Evolutionary conservation across 2,113 vertebrate genomes (phyloP), one percentile per base, ranked within the genome.

Genomic region (Ammospiza caudacuta): DNA sequence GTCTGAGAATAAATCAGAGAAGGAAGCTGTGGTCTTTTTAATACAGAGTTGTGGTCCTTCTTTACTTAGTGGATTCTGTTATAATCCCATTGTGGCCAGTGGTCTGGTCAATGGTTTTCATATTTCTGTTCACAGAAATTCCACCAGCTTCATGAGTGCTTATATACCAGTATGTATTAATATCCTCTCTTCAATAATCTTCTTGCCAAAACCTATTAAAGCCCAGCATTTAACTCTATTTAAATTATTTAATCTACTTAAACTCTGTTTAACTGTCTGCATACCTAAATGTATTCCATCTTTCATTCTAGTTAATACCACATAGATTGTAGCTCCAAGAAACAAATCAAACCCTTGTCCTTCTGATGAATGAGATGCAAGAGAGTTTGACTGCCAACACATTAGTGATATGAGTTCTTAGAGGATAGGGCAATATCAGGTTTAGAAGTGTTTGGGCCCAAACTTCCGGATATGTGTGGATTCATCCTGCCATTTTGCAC

Each of bases 1-100:
- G 46, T 73, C 37, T 64, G 92, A 93, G 39, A 83, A 88, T 80
- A 92, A 90, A 93, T 66, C 6, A 9, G 72, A 69, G 46, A 35
- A 94, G 79, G 85, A 94, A 94, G 77, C 11, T 17, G 59, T 74
- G 78, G 82, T 83, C 83, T 92, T 92, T 83, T 77, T 29, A 90
- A 80, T 2, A 24, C 6, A 25, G 85, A 85, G 19, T 28, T 76
- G 72, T 77, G 46, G 63, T 24, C 80, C 29, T 33, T 87, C 62
- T 69, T 94, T 76, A 61, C 66, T 87, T 87, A 74, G 51, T 70
- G 35, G 55, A 74, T 91, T 73, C 24, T 90, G 29, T 68, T 55
- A 89, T 66, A 91, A 87, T 4, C 43, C 19, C 39, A 70, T 67
- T 96, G 78, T 85, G 85, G 85, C 95, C 85, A 83, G 68, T 86